A percentile compares a stretch with the other conserved stretches of the same genome.
Evolutionary conservation across 2,113 vertebrate species (phyloP).

Genomic region (Cromileptes altivelis): DNA sequence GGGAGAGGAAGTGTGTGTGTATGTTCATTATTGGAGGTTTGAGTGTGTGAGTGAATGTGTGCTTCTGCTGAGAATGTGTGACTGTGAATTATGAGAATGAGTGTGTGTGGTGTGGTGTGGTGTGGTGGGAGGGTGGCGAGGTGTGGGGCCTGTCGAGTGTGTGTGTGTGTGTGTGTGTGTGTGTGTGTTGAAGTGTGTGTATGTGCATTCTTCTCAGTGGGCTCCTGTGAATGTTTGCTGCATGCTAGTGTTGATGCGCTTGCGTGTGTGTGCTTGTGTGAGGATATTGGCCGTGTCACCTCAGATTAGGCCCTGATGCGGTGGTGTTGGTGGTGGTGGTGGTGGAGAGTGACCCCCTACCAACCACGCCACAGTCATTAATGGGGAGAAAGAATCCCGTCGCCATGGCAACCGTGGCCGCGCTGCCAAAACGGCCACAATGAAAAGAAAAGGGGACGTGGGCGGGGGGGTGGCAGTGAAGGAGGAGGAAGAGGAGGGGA

Average conservation of each 20-base stretch:
- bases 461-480: neutral
- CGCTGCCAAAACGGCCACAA: slow-evolving; percentile 84
- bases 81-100: slow-evolving; percentile 66
- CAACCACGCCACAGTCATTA: slow-evolving; percentile 83
- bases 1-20: slow-evolving; percentile 10
- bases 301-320: slow-evolving; percentile 79
- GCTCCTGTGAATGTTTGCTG: slow-evolving; percentile 44
- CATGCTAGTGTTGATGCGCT: slow-evolving; percentile 34
- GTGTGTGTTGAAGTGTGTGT: neutral
- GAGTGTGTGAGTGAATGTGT: slow-evolving; percentile 43
- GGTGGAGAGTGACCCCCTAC: slow-evolving; percentile 79
- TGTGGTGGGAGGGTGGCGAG: slow-evolving; percentile 6
- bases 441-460: slow-evolving; percentile 72
- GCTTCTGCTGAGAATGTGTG: slow-evolving; percentile 55
- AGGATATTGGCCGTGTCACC: slow-evolving; percentile 81
- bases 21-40: slow-evolving; percentile 29
- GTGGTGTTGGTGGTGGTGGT: slow-evolving; percentile 54
- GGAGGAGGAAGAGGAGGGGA: slow-evolving; percentile 40
- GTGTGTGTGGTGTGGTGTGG: slow-evolving; percentile 14
- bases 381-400: slow-evolving; percentile 78
- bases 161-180: slow-evolving; percentile 18
- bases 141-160: slow-evolving; percentile 12
- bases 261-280: slow-evolving; percentile 40
- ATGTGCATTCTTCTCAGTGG: slow-evolving; percentile 33
- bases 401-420: slow-evolving; percentile 80